Conservation (phyloP, 2,113 vertebrate genomes). For the Octodon degus region DNA sequence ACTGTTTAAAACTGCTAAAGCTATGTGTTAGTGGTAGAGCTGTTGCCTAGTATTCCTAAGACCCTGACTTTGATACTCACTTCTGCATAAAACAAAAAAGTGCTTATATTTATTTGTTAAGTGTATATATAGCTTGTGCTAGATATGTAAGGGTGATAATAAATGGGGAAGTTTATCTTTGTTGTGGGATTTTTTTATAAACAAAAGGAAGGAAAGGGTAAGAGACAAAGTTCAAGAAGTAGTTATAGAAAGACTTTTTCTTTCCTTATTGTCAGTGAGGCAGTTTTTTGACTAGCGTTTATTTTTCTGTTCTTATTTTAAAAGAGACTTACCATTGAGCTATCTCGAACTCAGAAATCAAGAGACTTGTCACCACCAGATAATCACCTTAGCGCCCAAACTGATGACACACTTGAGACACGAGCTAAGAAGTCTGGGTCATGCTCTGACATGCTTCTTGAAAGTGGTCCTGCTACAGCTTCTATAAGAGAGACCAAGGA, state of each 20-base stretch:
- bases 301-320: conserved; percentile 72
- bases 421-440: conserved; percentile 86
- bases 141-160: neutral
- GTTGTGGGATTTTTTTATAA: neutral
- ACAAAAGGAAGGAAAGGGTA: neutral
- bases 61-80: neutral
- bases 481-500: conserved; percentile 87
- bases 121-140: neutral
- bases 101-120: neutral
- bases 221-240: conserved; percentile 2
- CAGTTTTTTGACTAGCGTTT: neutral
- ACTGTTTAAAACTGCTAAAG: neutral
- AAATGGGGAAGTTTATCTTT: conserved; percentile 12
- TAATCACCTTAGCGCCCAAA: conserved; percentile 90
- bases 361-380: conserved; percentile 95
- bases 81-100: neutral
- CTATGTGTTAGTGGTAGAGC: neutral
- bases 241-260: neutral
- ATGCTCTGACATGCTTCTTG: conserved; percentile 84
- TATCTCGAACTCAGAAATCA: conserved; percentile 95
- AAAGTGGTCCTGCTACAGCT: conserved; percentile 79
- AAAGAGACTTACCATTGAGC: conserved; percentile 95
- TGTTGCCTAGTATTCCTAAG: neutral
- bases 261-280: conserved; percentile 2
- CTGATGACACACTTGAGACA: conserved; percentile 88